Base-by-base conservation (phyloP, 2,113 vertebrate genomes). In the Urocitellus parryii region DNA sequence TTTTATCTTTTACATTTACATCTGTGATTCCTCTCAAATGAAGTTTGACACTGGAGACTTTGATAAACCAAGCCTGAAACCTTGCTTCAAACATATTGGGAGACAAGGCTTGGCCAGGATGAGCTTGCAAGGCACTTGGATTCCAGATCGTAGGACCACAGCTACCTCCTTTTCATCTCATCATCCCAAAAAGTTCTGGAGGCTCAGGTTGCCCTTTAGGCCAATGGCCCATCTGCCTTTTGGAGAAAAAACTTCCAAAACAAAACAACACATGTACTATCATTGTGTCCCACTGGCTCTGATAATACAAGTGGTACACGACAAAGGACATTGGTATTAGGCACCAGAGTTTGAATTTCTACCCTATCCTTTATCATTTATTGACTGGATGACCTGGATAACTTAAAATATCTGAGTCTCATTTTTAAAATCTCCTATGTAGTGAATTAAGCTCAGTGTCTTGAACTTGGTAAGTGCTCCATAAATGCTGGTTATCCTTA, bases 351-450 rank as follows among this genome's bases (percentile, higher is more conserved):
- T 77, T 92, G 51, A 68, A 48, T 77, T n/a, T 72, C 63, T 92
- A 32, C 32, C 74, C 2, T 82, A 56, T 76, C 53, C 58, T 61
- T 45, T 25, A 29, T 80, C 74, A 65, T 65, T 65, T 58, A 11
- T 77, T 86, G 92, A 20, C 32, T 83, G 3, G 48, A 70, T 93
- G 77, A 76, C 20, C 70, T 65, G 20, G n/a, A 72, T 91, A 88
- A 93, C 63, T 77, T 90, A 85, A 42, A 53, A 24, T 95, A 48
- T 95, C 45, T 84, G 73, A 89, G n/a, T 51, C 42, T 42, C 53
- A 68, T 89, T 84, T 32, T 24, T 90, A 51, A 87, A 70, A 85
- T 39, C 2, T 85, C n/a, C 58, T 86, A 42, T 0, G 5, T 77
- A 91, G 92, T 82, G 42, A 92, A 53, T 85, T 2, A 81, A 63